phyloP scores from a whole-genome alignment of 2,888 invertebrate genomes.

The Tinea trinotella region DNA sequence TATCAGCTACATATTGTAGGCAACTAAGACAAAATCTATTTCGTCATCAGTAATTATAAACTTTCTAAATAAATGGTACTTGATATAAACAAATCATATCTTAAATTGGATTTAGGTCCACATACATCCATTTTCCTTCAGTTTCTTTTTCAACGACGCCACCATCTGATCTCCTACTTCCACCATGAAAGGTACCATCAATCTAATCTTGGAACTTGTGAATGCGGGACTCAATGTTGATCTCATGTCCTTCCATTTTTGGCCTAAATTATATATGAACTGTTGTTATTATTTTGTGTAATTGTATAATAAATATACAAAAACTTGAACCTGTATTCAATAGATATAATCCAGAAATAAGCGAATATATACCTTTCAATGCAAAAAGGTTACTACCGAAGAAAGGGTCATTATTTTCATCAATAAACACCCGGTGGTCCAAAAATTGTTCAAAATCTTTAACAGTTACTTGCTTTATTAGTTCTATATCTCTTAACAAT shows the following conservation, averaged over 20 bases:
- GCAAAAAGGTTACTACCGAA: slow-evolving; percentile 61
- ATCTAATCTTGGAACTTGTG: slow-evolving; percentile 41
- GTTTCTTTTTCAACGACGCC: slow-evolving; percentile 32
- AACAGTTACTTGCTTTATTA: slow-evolving; percentile 59
- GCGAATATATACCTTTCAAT: slow-evolving; percentile 47
- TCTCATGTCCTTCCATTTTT: slow-evolving; percentile 26
- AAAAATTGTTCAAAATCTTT: slow-evolving; percentile 71
- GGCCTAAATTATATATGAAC: slow-evolving; percentile 20
- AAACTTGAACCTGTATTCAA: not conserved
- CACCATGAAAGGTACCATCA: slow-evolving; percentile 32
- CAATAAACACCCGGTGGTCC: slow-evolving; percentile 51
- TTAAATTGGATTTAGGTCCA: not conserved
- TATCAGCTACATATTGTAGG: too few species aligned
- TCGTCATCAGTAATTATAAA: too few species aligned
- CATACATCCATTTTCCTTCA: slow-evolving; percentile 24
- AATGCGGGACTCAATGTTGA: slow-evolving; percentile 33
- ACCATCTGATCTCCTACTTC: slow-evolving; percentile 39
- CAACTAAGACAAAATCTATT: too few species aligned
- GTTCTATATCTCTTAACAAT: slow-evolving; percentile 58
- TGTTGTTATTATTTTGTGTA: not conserved
- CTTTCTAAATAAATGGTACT: slow-evolving; percentile 14
- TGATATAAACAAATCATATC: slow-evolving; percentile 19
- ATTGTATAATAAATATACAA: not conserved
- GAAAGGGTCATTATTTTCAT: slow-evolving; percentile 50
- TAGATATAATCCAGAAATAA: too few species aligned